Base-by-base conservation (phyloP, 2,113 vertebrate genomes). In the Numenius arquata region DNA sequence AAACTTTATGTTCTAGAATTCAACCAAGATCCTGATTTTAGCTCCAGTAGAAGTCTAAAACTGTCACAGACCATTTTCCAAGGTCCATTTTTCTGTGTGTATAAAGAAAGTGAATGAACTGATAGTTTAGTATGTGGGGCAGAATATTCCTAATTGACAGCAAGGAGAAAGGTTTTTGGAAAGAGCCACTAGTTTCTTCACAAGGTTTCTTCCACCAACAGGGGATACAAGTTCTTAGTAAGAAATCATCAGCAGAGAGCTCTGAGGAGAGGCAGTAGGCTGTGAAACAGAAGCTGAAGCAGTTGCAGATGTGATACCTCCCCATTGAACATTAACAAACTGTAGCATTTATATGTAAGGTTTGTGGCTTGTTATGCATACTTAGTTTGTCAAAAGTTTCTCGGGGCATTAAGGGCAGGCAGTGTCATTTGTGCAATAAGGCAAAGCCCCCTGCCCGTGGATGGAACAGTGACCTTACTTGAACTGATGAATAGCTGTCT, bases 301-400 rank as follows among this genome's bases (percentile, higher is more conserved):
- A 1, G 0, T 23, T 75, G 86, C 62, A 52, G 66, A 25, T 11
- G 1, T 4, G 56, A 16, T 38, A 38, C 62, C 36, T 86, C 40
- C 20, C 66, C 30, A 56, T 6, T 79, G 77, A 78, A 72, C 77
- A 12, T 58, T 53, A 73, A 45, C 38, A 62, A 85, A 34, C 66
- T 45, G 41, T 23, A 67, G 43, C 4, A 0, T 74, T 81, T 47
- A 12, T 8, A 27, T 20, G 34, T 70, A n/a, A 85, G 80, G 34
- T 61, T 77, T 72, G 65, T 68, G 85, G 55, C 53, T 90, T 36
- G 32, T 65, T 65, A 10, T 9, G 36, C 45, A 4, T 53, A 71
- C 71, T 91, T 32, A 86, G 78, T 79, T 79, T 59, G 62, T 45
- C 70, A 85, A 15, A 89, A 93, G 73, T 94, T 97, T 93, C 75